phyloP scores from a whole-genome alignment of 2,888 invertebrate species.

The Eupsilia transversa region DNA sequence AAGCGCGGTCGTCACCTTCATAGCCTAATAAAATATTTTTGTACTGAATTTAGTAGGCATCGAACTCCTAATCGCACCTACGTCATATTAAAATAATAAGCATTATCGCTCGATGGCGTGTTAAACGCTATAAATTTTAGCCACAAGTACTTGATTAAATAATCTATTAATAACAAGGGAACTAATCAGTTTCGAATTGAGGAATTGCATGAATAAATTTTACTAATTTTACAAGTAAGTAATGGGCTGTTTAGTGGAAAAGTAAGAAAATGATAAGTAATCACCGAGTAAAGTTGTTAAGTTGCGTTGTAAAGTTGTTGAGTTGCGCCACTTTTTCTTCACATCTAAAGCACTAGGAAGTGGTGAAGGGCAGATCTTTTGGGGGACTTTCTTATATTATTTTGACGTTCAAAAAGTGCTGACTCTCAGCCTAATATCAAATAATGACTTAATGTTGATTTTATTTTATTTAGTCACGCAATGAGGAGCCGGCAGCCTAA shows the following conservation, averaged over 20 bases:
- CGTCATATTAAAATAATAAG: conserved; percentile 28
- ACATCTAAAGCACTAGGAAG: background rate
- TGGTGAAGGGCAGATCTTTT: background rate
- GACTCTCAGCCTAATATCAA: background rate
- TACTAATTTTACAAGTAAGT: background rate
- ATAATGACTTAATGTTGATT: background rate
- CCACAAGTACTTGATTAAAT: conserved; percentile 31
- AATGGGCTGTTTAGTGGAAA: background rate
- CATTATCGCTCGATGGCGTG: conserved; percentile 58
- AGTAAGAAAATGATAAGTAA: background rate
- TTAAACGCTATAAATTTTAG: conserved; percentile 42
- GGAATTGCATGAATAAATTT: conserved; percentile 52
- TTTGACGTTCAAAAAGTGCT: background rate
- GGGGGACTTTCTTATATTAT: background rate
- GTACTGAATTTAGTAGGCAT: background rate
- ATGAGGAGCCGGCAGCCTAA: background rate
- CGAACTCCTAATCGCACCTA: conserved; percentile 13
- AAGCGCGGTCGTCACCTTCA: background rate
- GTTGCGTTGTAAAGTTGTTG: no score
- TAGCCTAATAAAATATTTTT: background rate
- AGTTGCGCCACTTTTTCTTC: background rate
- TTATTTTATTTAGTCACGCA: background rate
- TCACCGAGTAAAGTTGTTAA: no score
- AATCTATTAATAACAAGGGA: conserved; percentile 48
- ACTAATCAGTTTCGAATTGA: conserved; percentile 56